Evolutionary conservation across 1,140 invertebrate species (phyloP), one percentile per base, ranked within the genome.

Genomic region (Heliconius congener): DNA sequence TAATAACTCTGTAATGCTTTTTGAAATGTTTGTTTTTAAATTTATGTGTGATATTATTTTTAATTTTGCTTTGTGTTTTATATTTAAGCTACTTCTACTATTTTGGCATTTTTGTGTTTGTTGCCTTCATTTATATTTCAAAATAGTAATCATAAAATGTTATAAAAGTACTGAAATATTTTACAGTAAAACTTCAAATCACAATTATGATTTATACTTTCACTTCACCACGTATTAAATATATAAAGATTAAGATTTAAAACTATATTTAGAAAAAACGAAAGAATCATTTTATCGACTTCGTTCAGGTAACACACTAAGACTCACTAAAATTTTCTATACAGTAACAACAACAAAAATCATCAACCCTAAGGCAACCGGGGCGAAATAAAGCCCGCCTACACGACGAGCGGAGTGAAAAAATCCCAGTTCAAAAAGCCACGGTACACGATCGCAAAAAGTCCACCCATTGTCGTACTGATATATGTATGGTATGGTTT

Each of bases 341-440:
- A 46, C 13, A 16, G 42, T 27, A 27, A 13, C 60, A 6, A 71
- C 73, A 60, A 46, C 34, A 77, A 78, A 80, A 78, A 37, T 23
- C 23, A 72, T n/a, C 89, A 92, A 80, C 90, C 90, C 91, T 93
- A 83, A 78, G 46, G 82, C 79, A 81, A 83, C 80, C 83, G 84
- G 83, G 85, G 84, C 83, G 84, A 90, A 89, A 92, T 90, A 91
- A 90, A 90, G 86, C 87, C 77, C 81, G 86, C 86, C 77, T 82
- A 82, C 79, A 83, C 85, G 85, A 81, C 86, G 89, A 90, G 23
- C 90, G 89, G 86, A 91, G 89, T 89, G 90, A 92, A 93, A 92
- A 93, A 92, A 91, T 87, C 83, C 86, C 87, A 90, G 92, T 91
- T 93, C 91, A 93, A 93, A 93, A 91, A 91, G 90, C 87, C 88